Evolutionary conservation across 2,113 vertebrate species (phyloP), one percentile per base, ranked within the genome.

Genomic region (Rutilus rutilus): DNA sequence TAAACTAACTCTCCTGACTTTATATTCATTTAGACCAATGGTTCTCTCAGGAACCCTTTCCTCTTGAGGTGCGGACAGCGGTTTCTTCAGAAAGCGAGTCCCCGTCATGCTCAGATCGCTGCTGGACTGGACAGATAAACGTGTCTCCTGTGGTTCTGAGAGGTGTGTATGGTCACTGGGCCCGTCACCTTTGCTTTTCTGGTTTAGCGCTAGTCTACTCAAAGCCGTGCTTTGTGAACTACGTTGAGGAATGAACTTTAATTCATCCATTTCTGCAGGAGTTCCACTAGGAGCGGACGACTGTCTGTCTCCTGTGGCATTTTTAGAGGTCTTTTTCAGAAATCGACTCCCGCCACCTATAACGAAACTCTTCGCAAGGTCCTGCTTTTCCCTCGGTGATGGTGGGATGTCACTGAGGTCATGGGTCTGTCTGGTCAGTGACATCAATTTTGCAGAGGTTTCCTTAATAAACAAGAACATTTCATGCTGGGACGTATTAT

Each of bases 251-350:
- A 57, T 71, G 23, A 85, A 89, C 90, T 89, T 90, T 64, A 73
- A 71, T 62, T 90, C 80, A 12, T 60, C 74, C 4, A 1, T 45
- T 30, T 69, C 84, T 21, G 82, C 82, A 14, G 36, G 65, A 47
- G 25, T 78, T 75, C 50, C 89, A 12, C 39, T 62, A 47, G 89
- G 30, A 9, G 36, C 59, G 33, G 30, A 67, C 6, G 91, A 89
- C 14, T 83, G 88, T 86, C 80, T 86, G n/a, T 87, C 88, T 42
- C 11, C 78, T 7, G 76, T 19, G 45, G 85, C 69, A 73, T 89
- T 23, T 42, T 67, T 86, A 6, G 89, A 74, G 54, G 85, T 77
- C 80, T 93, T 94, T 82, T 96, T 96, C 3, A 97, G 88, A 90
- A 97, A 97, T 39, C 96, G 92, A 87, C 92, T 91, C 0, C 5